A percentile compares a stretch with the other conserved stretches of the same genome.
Evolutionary conservation across 2,888 invertebrate species (phyloP).

Genomic region (Chydorus sphaericus): DNA sequence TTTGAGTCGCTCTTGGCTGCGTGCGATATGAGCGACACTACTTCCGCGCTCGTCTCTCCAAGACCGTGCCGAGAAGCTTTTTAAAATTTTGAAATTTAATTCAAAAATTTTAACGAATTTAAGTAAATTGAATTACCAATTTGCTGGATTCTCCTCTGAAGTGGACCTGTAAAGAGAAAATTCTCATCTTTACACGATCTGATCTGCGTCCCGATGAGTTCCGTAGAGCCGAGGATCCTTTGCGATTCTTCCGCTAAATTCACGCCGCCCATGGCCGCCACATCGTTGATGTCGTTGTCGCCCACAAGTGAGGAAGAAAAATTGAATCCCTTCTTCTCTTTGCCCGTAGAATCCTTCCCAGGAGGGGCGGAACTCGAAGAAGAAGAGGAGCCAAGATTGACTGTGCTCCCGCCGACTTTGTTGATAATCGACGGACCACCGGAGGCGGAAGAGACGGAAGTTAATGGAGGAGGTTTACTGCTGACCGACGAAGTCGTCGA

Average conservation of each 20-base stretch:
- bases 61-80: conserved; percentile 50
- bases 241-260: conserved; percentile 92
- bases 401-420: conserved; percentile 14
- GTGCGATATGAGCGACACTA: conserved; percentile 80
- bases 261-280: conserved; percentile 97
- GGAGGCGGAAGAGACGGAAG: conserved; percentile 1
- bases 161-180: conserved; percentile 58
- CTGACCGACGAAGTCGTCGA: conserved; percentile 11
- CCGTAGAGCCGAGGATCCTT: conserved; percentile 78
- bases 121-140: conserved; percentile 28
- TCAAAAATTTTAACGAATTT: not conserved
- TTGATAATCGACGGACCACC: not conserved
- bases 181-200: conserved; percentile 86
- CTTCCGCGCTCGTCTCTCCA: conserved; percentile 70
- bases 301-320: conserved; percentile 16
- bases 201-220: conserved; percentile 76
- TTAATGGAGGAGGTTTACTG: not conserved
- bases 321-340: conserved; percentile 47
- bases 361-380: conserved; percentile 16
- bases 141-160: conserved; percentile 61
- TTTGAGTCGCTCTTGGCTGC: conserved; percentile 88
- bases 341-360: conserved; percentile 37
- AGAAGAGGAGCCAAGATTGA: conserved; percentile 11
- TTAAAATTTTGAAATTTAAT: conserved; percentile 18
- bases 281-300: conserved; percentile 95